These are phyloP conservation scores for Ips nitidus DNA, from an alignment of 1,140 invertebrate genomes.

Conservation along the genomic window DNA sequence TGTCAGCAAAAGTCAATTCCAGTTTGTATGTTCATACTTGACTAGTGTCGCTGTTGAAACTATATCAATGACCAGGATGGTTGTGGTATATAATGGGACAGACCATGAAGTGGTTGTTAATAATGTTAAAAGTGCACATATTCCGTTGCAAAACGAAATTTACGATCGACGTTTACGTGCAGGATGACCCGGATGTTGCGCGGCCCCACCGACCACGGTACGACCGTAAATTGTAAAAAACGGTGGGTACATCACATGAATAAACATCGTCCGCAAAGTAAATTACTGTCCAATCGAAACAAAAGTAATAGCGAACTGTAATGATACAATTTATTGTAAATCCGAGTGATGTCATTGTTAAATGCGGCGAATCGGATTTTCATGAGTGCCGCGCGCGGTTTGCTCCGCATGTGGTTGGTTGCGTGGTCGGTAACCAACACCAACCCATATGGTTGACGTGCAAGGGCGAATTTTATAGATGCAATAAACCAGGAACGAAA, in stretches of 20 bases:
- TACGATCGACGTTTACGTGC: background rate
- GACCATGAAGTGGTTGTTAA: too few relatives aligned
- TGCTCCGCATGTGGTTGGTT: slow-evolving; percentile 12
- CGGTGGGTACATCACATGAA: slow-evolving; percentile 21
- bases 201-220: slow-evolving; percentile 1
- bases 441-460: slow-evolving; percentile 14
- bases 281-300: slow-evolving; percentile 8
- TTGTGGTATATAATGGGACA: too few relatives aligned
- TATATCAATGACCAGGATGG: background rate
- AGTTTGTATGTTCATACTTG: too few relatives aligned
- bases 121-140: too few relatives aligned
- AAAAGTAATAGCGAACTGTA: slow-evolving; percentile 16
- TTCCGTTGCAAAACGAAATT: too few relatives aligned
- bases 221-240: slow-evolving; percentile 13
- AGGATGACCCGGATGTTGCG: slow-evolving; percentile 25
- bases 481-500: slow-evolving; percentile 4
- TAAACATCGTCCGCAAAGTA: slow-evolving; percentile 16
- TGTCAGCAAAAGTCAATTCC: too few relatives aligned
- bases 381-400: slow-evolving; percentile 2
- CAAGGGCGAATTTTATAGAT: slow-evolving; percentile 23
- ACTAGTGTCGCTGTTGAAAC: too few relatives aligned
- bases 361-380: slow-evolving; percentile 6
- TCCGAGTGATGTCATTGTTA: slow-evolving; percentile 25
- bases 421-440: slow-evolving; percentile 15
- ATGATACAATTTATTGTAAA: slow-evolving; percentile 9